These are phyloP conservation scores for Bufo gargarizans DNA, from an alignment of 2,113 vertebrate species.

Conservation along the genomic window DNA sequence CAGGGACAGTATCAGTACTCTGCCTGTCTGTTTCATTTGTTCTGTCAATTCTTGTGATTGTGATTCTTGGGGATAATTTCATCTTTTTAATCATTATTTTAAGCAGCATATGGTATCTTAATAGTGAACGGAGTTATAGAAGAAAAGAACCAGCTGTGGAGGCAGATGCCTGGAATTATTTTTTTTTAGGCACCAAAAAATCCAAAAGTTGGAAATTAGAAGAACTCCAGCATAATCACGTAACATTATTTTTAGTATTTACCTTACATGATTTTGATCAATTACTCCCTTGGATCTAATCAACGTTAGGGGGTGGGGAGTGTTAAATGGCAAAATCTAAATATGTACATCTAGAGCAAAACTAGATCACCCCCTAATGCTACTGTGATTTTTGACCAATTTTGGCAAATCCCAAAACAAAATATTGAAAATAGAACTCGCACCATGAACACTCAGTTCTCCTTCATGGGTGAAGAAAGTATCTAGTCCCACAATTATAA, in stretches of 20 bases:
- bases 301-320: background rate
- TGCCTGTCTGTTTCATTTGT: conserved; percentile 82
- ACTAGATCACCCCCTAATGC: background rate
- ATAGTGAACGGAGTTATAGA: conserved; percentile 90
- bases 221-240: background rate
- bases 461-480: background rate
- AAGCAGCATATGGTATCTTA: conserved; percentile 92
- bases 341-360: background rate
- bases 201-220: conserved; percentile 42
- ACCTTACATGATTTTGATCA: conserved; percentile 9
- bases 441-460: background rate
- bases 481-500: background rate
- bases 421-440: background rate
- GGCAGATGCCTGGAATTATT: conserved; percentile 89
- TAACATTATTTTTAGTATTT: background rate
- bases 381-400: background rate
- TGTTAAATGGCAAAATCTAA: background rate
- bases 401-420: background rate
- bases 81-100: conserved; percentile 85
- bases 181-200: conserved; percentile 79
- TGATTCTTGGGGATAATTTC: conserved; percentile 87
- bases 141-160: conserved; percentile 89
- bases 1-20: conserved; percentile 87
- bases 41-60: conserved; percentile 92
- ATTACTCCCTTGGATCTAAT: conserved; percentile 12